These are phyloP conservation scores for Gallinago nigripennis DNA, from an alignment of 2,797 vertebrate species.

Conservation along the genomic window DNA sequence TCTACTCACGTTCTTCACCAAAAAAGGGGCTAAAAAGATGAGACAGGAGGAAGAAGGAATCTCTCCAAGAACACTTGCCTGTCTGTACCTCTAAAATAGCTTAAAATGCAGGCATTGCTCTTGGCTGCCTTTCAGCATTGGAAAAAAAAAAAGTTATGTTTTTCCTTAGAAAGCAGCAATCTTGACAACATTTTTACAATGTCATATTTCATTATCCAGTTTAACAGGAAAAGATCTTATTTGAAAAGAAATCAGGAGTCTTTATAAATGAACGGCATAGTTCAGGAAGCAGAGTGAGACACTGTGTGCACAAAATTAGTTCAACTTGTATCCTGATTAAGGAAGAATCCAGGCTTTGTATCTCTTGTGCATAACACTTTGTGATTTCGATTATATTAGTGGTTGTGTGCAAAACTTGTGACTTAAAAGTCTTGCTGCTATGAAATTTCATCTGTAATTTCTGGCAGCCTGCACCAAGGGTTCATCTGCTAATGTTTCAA, in stretches of 20 bases:
- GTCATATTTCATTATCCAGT: constrained; percentile 32
- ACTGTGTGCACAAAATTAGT: background rate
- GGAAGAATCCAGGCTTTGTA: background rate
- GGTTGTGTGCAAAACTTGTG: background rate
- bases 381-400: background rate
- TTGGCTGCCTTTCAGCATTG: background rate
- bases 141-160: background rate
- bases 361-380: background rate
- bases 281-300: background rate
- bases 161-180: constrained; percentile 9
- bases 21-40: background rate
- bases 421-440: background rate
- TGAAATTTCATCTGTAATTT: constrained; percentile 25
- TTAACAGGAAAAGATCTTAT: constrained; percentile 34
- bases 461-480: background rate
- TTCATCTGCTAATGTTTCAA: constrained; percentile 7
- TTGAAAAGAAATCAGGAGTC: constrained; percentile 31
- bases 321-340: background rate
- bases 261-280: constrained; percentile 11
- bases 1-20: background rate
- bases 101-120: background rate
- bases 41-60: background rate
- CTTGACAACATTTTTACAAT: background rate
- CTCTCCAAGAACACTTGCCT: background rate
- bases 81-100: background rate